phyloP scores from a whole-genome alignment of 1,140 invertebrate genomes.

The Galleria mellonella region DNA sequence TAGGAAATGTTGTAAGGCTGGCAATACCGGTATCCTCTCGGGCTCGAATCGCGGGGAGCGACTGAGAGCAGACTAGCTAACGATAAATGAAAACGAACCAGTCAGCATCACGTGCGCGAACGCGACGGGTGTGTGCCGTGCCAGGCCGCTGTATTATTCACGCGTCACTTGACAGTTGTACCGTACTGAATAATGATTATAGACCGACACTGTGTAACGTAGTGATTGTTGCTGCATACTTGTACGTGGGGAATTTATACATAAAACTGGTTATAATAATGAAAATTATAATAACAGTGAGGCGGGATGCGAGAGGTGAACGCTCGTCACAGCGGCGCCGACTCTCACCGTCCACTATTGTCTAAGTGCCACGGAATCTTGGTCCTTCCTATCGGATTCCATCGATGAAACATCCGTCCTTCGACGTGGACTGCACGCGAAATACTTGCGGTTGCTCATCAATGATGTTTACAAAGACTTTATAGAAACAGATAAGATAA shows the following conservation, averaged over 20 bases:
- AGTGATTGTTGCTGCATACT: constrained; percentile 41
- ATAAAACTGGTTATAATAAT: constrained; percentile 18
- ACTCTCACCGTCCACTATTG: constrained; percentile 69
- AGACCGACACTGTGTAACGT: constrained; percentile 47
- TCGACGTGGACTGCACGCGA: constrained; percentile 47
- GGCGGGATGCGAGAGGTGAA: constrained; percentile 65
- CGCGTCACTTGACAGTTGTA: constrained; percentile 60
- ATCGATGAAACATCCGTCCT: constrained; percentile 55
- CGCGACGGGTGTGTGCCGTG: constrained; percentile 37
- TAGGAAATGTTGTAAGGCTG: constrained; percentile 25
- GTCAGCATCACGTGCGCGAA: constrained; percentile 66
- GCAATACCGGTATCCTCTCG: constrained; percentile 37
- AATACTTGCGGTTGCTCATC: constrained; percentile 42
- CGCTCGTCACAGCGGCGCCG: constrained; percentile 67
- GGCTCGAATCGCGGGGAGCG: constrained; percentile 50
- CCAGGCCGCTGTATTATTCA: constrained; percentile 34
- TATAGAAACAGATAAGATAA: constrained; percentile 54
- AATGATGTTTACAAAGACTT: constrained; percentile 50
- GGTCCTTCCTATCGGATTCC: constrained; percentile 68
- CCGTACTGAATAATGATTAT: constrained; percentile 51
- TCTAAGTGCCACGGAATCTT: constrained; percentile 70
- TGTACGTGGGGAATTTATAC: constrained; percentile 32
- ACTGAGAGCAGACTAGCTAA: constrained; percentile 50
- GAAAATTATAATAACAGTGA: constrained; percentile 26
- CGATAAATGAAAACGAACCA: constrained; percentile 50